phyloP scores from a whole-genome alignment of 2,113 vertebrate species.

The Cinclus mexicanus region DNA sequence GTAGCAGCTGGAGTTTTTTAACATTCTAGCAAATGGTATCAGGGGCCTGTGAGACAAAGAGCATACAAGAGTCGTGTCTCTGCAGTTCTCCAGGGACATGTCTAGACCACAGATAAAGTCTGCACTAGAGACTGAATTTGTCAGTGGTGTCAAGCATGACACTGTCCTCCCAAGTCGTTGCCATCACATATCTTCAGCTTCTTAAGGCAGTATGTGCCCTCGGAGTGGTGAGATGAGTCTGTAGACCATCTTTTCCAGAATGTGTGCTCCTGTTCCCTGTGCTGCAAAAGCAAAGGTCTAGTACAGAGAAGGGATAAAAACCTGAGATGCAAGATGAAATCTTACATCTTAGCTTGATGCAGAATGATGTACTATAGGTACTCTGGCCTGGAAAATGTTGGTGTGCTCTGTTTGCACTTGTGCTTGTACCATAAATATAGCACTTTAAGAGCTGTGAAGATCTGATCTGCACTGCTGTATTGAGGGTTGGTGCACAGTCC shows the following conservation, averaged over 20 bases:
- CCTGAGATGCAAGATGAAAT: not conserved
- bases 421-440: not conserved
- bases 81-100: not conserved
- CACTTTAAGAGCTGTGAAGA: not conserved
- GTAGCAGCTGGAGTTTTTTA: not conserved
- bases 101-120: not conserved
- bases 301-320: not conserved
- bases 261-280: not conserved
- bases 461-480: accelerated
- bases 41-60: not conserved
- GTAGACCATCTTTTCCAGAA: not conserved
- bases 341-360: not conserved
- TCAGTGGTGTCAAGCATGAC: not conserved
- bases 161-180: not conserved
- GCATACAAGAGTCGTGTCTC: not conserved
- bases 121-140: not conserved
- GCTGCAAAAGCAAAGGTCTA: not conserved
- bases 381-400: not conserved
- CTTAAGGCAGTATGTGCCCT: not conserved
- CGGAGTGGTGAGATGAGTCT: not conserved
- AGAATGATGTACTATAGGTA: not conserved
- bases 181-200: not conserved
- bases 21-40: not conserved
- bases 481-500: not conserved
- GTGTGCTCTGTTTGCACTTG: not conserved